Evolutionary conservation across 2,113 vertebrate genomes (phyloP).

Genomic region (Forbesichthys papilliferus): DNA sequence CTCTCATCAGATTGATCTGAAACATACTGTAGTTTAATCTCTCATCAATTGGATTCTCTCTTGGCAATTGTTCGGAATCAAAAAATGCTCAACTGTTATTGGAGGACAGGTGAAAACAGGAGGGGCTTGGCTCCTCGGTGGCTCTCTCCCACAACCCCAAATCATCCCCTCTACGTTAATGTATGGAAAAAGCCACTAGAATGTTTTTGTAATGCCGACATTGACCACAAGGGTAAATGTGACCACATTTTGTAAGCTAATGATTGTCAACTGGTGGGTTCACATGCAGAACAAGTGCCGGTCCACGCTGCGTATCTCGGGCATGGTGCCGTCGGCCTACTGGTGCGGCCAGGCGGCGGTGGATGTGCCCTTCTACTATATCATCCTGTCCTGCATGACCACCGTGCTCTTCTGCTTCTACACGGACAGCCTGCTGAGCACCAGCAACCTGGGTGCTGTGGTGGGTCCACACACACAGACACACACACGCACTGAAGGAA

Average conservation of each 20-base stretch:
- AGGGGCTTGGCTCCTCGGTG: no score
- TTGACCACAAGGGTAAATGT: no score
- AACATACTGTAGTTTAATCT: no score
- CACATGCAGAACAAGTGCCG: constrained; percentile 86
- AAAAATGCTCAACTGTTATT: no score
- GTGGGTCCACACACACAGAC: constrained; percentile 78
- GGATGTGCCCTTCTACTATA: constrained; percentile 88
- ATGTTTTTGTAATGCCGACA: no score
- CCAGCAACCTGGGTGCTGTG: constrained; percentile 84
- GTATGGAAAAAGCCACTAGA: no score
- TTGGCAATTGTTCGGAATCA: no score
- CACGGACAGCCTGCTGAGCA: constrained; percentile 82
- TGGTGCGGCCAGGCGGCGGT: constrained; percentile 90
- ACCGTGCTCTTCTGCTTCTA: constrained; percentile 89
- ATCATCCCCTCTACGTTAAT: no score
- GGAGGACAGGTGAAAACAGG: no score
- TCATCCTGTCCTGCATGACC: constrained; percentile 84
- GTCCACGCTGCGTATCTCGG: constrained; percentile 89
- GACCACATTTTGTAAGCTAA: background rate
- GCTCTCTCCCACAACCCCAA: no score
- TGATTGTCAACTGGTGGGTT: background rate
- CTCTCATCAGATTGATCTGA: no score
- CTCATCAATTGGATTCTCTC: no score
- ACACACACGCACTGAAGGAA: background rate
- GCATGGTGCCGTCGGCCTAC: constrained; percentile 93